Conservation (phyloP, 2,113 vertebrate species). For the Rostratula benghalensis region DNA sequence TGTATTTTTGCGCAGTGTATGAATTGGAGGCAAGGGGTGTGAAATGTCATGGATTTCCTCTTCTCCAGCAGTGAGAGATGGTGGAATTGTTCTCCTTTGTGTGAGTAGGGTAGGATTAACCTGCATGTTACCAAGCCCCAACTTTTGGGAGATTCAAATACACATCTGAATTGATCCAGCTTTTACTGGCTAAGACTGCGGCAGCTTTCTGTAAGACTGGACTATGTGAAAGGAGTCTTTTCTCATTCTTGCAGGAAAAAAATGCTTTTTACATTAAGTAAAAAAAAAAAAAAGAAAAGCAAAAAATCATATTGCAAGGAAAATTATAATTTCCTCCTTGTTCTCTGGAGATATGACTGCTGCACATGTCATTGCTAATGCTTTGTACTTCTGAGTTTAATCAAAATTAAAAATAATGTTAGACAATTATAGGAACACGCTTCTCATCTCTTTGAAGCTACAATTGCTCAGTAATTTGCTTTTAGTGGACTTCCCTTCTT, state of each 20-base stretch:
- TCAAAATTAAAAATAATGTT: slow-evolving; percentile 62
- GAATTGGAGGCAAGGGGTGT: not conserved
- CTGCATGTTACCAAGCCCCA: not conserved
- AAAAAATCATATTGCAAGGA: not conserved
- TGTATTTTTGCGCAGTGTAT: not conserved
- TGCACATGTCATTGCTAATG: slow-evolving; percentile 13
- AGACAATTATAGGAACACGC: slow-evolving; percentile 49
- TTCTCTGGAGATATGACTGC: slow-evolving; percentile 22
- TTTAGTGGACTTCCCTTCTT: slow-evolving; percentile 33
- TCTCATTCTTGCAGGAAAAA: not conserved
- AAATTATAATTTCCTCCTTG: not conserved
- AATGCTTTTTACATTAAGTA: not conserved
- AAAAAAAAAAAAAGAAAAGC: not conserved
- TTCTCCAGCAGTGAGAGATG: not conserved
- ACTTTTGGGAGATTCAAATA: not conserved
- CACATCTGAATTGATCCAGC: not conserved
- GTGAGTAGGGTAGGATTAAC: not conserved
- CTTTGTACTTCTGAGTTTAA: slow-evolving; percentile 56
- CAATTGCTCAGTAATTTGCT: slow-evolving; percentile 35
- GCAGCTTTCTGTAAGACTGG: not conserved
- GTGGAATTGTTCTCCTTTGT: not conserved
- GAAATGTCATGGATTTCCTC: not conserved
- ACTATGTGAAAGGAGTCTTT: not conserved
- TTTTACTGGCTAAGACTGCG: not conserved
- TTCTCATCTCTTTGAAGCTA: slow-evolving; percentile 63